Evolutionary conservation across 2,888 invertebrate genomes (phyloP).

Genomic region (Nomada fabriciana): DNA sequence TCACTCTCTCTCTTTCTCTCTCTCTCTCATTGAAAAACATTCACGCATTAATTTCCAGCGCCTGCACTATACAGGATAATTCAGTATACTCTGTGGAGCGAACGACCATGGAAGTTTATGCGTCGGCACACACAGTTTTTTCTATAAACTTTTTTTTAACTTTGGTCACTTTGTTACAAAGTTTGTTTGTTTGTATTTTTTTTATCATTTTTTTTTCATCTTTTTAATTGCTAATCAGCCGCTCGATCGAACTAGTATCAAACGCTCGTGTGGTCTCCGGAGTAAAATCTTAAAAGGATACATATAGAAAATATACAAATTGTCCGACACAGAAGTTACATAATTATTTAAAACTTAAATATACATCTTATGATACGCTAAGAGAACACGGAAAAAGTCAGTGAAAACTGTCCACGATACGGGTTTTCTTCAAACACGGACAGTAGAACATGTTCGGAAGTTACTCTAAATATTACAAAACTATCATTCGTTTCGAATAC

Average conservation of each 20-base stretch:
- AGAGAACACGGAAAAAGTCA: constrained; percentile 61
- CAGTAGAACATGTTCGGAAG: constrained; percentile 42
- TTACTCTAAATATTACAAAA: constrained; percentile 52
- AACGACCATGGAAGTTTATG: constrained; percentile 61
- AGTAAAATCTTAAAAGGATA: constrained; percentile 57
- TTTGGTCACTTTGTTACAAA: constrained; percentile 78
- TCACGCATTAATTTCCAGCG: constrained; percentile 53
- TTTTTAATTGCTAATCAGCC: constrained; percentile 55
- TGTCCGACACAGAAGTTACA: constrained; percentile 64
- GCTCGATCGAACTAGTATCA: constrained; percentile 56
- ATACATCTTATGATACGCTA: constrained; percentile 56
- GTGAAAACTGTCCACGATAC: constrained; percentile 6
- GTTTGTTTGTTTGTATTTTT: constrained; percentile 52
- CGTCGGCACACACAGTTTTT: constrained; percentile 58
- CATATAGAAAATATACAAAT: constrained; percentile 70
- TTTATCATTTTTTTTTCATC: not conserved
- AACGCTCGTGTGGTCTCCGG: constrained; percentile 48
- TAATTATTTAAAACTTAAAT: constrained; percentile 61
- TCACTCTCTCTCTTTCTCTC: not conserved
- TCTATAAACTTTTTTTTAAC: constrained; percentile 56
- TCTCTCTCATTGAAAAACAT: constrained; percentile 44
- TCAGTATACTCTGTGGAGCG: constrained; percentile 44
- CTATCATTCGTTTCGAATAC: constrained; percentile 41
- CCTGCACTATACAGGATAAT: constrained; percentile 51
- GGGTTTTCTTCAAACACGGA: constrained; percentile 24